Evolutionary conservation across 2,113 vertebrate species (phyloP).

Genomic region (Seriola dumerili): DNA sequence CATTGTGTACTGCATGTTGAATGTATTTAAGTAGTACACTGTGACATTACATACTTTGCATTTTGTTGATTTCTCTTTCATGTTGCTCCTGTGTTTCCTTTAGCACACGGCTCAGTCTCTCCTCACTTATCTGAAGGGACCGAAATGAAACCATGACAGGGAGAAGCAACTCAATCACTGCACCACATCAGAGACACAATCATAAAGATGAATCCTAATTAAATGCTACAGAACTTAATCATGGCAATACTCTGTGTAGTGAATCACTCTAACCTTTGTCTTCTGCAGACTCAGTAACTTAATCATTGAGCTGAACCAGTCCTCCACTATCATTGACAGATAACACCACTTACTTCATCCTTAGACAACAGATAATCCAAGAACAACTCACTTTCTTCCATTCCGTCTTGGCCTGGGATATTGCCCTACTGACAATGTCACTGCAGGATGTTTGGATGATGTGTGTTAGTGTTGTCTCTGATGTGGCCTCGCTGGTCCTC

Average conservation of each 20-base stretch:
- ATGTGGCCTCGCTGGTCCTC: slow-evolving; percentile 15
- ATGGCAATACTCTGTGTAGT: background rate
- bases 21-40: background rate
- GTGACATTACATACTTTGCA: slow-evolving; percentile 63
- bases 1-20: background rate
- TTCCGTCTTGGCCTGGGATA: slow-evolving; percentile 79
- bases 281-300: background rate
- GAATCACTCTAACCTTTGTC: background rate
- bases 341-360: background rate
- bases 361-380: background rate
- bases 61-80: slow-evolving; percentile 68
- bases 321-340: background rate
- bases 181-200: background rate
- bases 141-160: slow-evolving; percentile 3
- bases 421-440: slow-evolving; percentile 71
- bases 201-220: background rate
- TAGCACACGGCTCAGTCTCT: slow-evolving; percentile 67
- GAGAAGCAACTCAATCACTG: background rate
- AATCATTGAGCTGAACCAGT: background rate
- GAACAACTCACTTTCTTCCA: slow-evolving; percentile 86
- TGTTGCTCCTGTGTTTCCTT: slow-evolving; percentile 79
- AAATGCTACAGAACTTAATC: background rate
- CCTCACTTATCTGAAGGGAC: slow-evolving; percentile 74
- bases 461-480: slow-evolving; percentile 77
- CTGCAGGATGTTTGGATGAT: slow-evolving; percentile 83